These are phyloP conservation scores for Strix aluco DNA, from an alignment of 2,113 vertebrate genomes.

Conservation along the genomic window DNA sequence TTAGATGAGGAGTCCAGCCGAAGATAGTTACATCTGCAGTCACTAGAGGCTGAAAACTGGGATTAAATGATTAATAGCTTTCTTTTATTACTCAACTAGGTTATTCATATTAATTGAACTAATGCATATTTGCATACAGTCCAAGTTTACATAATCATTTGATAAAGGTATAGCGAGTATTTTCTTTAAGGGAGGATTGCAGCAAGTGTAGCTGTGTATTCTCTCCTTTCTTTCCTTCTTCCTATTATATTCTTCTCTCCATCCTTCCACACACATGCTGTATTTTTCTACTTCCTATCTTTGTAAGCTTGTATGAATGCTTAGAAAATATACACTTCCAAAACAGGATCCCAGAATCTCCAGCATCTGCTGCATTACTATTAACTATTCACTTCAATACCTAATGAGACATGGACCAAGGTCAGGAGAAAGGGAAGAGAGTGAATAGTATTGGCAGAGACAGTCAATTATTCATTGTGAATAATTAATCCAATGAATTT, in stretches of 20 bases:
- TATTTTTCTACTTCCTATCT: not conserved
- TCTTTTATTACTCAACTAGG: not conserved
- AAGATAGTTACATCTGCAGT: conserved; percentile 24
- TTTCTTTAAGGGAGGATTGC: conserved; percentile 19
- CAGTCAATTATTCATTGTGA: not conserved
- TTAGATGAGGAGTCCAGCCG: conserved; percentile 37
- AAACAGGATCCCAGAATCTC: not conserved
- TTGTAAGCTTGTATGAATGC: not conserved
- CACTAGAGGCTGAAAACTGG: not conserved
- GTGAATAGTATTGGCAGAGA: not conserved
- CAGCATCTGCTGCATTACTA: not conserved
- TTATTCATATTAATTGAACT: not conserved
- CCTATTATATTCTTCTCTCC: not conserved
- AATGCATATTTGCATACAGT: not conserved
- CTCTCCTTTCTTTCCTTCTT: not conserved
- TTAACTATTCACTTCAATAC: not conserved
- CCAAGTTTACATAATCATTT: not conserved
- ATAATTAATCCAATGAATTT: conserved; percentile 1
- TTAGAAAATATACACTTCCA: not conserved
- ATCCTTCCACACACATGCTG: not conserved
- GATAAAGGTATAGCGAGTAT: not conserved
- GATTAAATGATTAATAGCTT: conserved; percentile 10
- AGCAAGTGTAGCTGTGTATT: not conserved
- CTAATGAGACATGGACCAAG: not conserved
- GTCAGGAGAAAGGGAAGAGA: not conserved